Percentiles rank a stretch among this genome's conserved stretches.
Evolutionary conservation across 2,797 vertebrate species (phyloP).

Genomic region (Chrysocyon brachyurus): DNA sequence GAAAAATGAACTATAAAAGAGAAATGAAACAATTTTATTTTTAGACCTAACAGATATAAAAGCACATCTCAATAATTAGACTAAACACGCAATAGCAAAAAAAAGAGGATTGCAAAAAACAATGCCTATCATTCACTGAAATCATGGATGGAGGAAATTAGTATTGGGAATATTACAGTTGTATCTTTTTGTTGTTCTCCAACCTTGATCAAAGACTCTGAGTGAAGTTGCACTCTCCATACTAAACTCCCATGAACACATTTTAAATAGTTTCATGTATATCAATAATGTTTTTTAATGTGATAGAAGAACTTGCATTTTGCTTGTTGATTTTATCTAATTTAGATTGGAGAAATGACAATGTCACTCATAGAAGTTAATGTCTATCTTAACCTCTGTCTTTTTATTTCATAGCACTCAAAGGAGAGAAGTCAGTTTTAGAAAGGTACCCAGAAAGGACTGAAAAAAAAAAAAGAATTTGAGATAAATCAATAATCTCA

Average conservation of each 20-base stretch:
- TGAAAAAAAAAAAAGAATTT: not conserved
- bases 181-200: not conserved
- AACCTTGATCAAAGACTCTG: not conserved
- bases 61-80: not conserved
- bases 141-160: not conserved
- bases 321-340: not conserved
- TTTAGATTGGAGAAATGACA: not conserved
- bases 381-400: not conserved
- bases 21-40: conserved; percentile 7
- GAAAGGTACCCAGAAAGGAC: not conserved
- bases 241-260: not conserved
- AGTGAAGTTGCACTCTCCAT: not conserved
- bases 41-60: not conserved
- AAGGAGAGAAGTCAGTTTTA: not conserved
- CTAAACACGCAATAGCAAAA: not conserved
- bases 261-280: not conserved
- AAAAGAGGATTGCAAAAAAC: not conserved
- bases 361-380: not conserved
- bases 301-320: not conserved
- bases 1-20: not conserved
- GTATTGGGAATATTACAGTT: not conserved
- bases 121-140: not conserved
- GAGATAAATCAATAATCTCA: not conserved
- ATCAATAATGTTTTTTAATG: not conserved
- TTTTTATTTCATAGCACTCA: not conserved